These are phyloP conservation scores for Thinocorus orbignyianus DNA, from an alignment of 2,113 vertebrate genomes.

Conservation along the genomic window DNA sequence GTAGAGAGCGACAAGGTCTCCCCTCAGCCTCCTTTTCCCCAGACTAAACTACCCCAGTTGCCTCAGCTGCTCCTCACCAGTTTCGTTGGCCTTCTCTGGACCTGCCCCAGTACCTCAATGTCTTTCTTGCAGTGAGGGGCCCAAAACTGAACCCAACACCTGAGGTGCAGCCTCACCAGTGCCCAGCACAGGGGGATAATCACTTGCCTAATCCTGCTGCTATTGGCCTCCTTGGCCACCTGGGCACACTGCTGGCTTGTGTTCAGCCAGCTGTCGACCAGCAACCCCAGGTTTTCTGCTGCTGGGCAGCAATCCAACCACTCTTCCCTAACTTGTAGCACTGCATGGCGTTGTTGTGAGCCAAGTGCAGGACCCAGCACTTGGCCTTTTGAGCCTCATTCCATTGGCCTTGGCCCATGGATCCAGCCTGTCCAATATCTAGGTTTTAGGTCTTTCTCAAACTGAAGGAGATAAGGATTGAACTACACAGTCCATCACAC, in stretches of 20 bases:
- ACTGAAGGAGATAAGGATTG: neutral
- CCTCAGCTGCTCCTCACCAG: neutral
- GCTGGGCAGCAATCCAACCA: neutral
- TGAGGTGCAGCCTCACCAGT: neutral
- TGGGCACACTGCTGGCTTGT: neutral
- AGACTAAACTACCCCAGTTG: neutral
- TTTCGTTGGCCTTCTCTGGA: neutral
- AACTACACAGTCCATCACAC: neutral
- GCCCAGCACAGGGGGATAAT: neutral
- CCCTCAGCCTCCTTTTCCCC: neutral
- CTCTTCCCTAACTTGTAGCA: neutral
- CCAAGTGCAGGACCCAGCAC: neutral
- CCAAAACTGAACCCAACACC: neutral
- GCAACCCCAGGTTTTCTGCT: neutral
- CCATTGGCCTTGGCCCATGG: neutral
- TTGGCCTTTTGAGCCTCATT: neutral
- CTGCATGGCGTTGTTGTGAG: neutral
- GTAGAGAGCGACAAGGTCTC: neutral
- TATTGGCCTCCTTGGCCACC: neutral
- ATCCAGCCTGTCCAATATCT: neutral
- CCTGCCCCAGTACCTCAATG: neutral
- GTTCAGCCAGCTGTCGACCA: neutral
- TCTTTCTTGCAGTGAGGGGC: neutral
- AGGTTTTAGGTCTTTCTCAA: neutral
- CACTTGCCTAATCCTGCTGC: neutral